Evolutionary conservation across 2,113 vertebrate species (phyloP), one percentile per base, ranked within the genome.

Genomic region (Pseudorectes ferrugineus): DNA sequence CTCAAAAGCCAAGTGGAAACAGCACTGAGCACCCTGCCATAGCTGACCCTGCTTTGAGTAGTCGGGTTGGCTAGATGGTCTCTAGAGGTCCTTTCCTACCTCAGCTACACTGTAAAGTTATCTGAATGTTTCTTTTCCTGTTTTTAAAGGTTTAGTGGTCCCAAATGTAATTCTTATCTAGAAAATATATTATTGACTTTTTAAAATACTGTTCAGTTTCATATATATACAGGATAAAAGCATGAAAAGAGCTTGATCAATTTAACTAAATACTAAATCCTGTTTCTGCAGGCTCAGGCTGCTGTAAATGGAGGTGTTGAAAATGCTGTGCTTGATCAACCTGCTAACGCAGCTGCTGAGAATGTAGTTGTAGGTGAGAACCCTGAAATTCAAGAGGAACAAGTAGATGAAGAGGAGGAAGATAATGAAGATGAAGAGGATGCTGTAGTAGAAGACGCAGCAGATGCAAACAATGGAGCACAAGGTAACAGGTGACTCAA

Each of bases 401-500:
- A 98, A 88, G 98, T 95, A 1, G 99, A 99, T 76, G 99, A 99
- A 33, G 98, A 99, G 19, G 99, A 99, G 61, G 98, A 99, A 11
- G 99, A 99, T 33, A 99, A 99, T 0, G 99, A 99, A 58, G 99
- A 99, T 12, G 99, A 99, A 59, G 99, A 99, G 13, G 99, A 99
- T 10, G 99, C 98, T 2, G 99, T 98, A 20, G 98, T 98, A 23
- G 99, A 99, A 88, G 99, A 99, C 70, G 99, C 97, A 22, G 99
- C 97, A 11, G 99, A 99, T 65, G 98, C 96, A 88, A 99, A 99
- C 94, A 99, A 99, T 77, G 99, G 98, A 89, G 99, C 98, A 79
- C 99, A 99, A 98, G 99, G 99, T 99, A 97, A 96, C 72, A 77
- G 85, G 89, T 94, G 80, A 84, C 96, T 97, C 85, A 92, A 93